Evolutionary conservation across 1,140 invertebrate species (phyloP).

Genomic region (Habropoda laboriosa): DNA sequence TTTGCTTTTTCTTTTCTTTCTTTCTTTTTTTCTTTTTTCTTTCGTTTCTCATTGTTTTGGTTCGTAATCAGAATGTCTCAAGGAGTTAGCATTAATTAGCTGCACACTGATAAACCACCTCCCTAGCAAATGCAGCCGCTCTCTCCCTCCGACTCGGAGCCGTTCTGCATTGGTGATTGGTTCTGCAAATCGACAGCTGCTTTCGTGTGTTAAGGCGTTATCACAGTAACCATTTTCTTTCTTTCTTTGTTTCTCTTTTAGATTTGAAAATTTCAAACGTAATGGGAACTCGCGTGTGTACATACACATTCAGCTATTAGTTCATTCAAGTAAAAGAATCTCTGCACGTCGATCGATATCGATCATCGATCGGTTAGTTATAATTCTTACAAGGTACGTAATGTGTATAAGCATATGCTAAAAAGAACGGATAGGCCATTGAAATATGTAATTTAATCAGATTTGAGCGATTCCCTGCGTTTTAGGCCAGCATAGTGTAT

Average conservation of each 20-base stretch:
- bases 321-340: not conserved
- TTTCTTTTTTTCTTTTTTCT: too few species aligned
- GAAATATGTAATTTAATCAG: not conserved
- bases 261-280: too few species aligned
- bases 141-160: constrained; percentile 88
- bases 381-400: too few species aligned
- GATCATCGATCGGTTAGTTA: too few species aligned
- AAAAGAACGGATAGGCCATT: constrained; percentile 4
- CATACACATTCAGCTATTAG: constrained; percentile 16
- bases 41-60: too few species aligned
- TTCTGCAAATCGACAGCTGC: constrained; percentile 90
- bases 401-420: not conserved
- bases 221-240: constrained; percentile 31
- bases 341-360: not conserved
- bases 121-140: constrained; percentile 90
- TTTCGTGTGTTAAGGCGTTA: constrained; percentile 80
- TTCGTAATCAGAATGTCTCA: constrained; percentile 52
- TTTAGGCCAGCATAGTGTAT: constrained; percentile 11
- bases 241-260: too few species aligned
- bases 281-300: not conserved
- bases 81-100: constrained; percentile 50
- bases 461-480: not conserved
- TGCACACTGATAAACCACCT: constrained; percentile 49
- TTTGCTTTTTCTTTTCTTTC: too few species aligned
- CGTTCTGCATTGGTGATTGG: constrained; percentile 87